Conservation (phyloP, 2,113 vertebrate species). For the Pituophis catenifer region DNA sequence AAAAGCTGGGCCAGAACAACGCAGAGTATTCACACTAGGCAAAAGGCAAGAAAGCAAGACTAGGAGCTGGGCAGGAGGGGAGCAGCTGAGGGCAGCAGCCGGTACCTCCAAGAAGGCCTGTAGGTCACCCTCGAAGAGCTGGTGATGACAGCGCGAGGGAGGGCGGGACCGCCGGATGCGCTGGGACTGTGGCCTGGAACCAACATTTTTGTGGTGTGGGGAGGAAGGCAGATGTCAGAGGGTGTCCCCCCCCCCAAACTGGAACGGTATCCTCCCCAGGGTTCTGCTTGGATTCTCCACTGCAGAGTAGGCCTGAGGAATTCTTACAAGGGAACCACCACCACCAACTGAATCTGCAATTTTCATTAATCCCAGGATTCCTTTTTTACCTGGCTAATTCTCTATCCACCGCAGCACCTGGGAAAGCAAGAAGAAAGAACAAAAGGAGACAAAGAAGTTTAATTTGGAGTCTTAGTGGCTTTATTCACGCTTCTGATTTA, state of each 20-base stretch:
- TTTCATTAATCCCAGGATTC: neutral
- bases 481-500: neutral
- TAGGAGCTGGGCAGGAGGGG: slow-evolving; percentile 27
- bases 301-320: neutral
- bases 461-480: neutral
- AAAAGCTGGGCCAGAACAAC: slow-evolving; percentile 15
- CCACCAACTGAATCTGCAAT: neutral
- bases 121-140: slow-evolving; percentile 84
- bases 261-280: neutral
- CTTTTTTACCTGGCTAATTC: slow-evolving; percentile 26
- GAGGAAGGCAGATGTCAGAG: slow-evolving; percentile 25
- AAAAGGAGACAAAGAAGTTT: neutral
- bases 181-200: slow-evolving; percentile 45
- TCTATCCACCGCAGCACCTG: slow-evolving; percentile 26
- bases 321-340: neutral
- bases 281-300: neutral
- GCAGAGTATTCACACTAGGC: slow-evolving; percentile 5
- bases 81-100: slow-evolving; percentile 26
- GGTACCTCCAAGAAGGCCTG: slow-evolving; percentile 82
- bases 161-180: slow-evolving; percentile 62
- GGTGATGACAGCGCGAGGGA: slow-evolving; percentile 82
- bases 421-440: neutral
- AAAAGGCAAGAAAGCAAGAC: slow-evolving; percentile 22
- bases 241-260: neutral
- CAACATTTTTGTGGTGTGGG: slow-evolving; percentile 33